Evolutionary conservation across 2,888 invertebrate species (phyloP), one percentile per base, ranked within the genome.

Genomic region (Emesis furor): DNA sequence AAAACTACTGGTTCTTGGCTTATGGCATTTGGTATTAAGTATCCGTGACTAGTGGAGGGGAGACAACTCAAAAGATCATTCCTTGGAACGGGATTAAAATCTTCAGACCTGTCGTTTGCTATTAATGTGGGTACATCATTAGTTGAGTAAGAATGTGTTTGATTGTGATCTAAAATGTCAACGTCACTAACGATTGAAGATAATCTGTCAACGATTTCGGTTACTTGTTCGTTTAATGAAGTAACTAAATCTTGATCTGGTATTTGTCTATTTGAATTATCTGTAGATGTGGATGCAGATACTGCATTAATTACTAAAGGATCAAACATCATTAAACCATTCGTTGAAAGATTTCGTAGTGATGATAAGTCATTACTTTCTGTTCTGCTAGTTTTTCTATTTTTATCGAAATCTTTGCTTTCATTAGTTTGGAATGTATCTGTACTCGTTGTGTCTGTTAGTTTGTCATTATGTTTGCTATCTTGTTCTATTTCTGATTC

Each of bases 11-110:
- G 96, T 85, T 97, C 97, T 85, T 97, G 97, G 71, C 97, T 97
- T 71, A 97, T 97, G 0, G 97, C 97, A 86, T 97, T 97, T 8
- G 98, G 97, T 91, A 98, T 97, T 71, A 98, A 92, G 92, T 97
- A 98, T 32, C 97, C 97, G 84, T 98, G 98, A 88, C 97, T 97
- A 0, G 98, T 98, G 0, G 98, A 98, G 3, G 98, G 97, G 91
- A 97, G 95, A 87, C 97, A 97, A 24, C 96, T 95, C 12, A 95
- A 83, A 72, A 95, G 95, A 81, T 96, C 96, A 67, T 94, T 96
- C 75, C 95, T 94, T 0, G 95, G 94, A 1, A 94, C 94, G 0
- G 89, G 62, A 30, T 62, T 82, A 71, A 93, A 94, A 5, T 91
- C 88, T 78, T 94, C 95, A 0, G 92, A 83, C 8, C 93, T 92